Conservation (phyloP, 2,888 invertebrate species). For the Nephrotoma guestfalica region DNA sequence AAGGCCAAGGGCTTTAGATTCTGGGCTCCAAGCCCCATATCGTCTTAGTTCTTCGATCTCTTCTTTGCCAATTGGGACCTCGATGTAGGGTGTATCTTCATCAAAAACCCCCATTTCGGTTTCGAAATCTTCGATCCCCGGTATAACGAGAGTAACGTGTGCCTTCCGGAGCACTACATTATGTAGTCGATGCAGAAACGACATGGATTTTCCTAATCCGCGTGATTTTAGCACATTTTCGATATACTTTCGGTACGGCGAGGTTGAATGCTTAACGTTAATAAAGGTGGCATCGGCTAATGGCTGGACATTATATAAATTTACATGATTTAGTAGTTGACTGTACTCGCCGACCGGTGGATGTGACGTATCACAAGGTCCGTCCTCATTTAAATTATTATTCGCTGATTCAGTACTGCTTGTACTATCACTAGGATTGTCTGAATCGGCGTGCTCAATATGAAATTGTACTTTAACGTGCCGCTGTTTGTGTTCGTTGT, state of each 20-base stretch:
- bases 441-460: slow-evolving; percentile 19
- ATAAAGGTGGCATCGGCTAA: slow-evolving; percentile 36
- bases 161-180: slow-evolving; percentile 53
- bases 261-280: slow-evolving; percentile 35
- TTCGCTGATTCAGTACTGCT: slow-evolving; percentile 29
- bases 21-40: slow-evolving; percentile 64
- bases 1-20: slow-evolving; percentile 58
- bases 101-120: slow-evolving; percentile 33
- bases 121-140: slow-evolving; percentile 25
- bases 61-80: slow-evolving; percentile 12
- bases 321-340: slow-evolving; percentile 22
- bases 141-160: slow-evolving; percentile 50
- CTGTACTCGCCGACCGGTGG: slow-evolving; percentile 13
- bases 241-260: slow-evolving; percentile 59
- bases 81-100: slow-evolving; percentile 20
- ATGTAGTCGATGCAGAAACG: slow-evolving; percentile 61
- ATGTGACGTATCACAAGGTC: not conserved
- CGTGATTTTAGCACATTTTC: slow-evolving; percentile 77
- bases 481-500: slow-evolving; percentile 9
- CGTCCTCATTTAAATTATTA: not conserved
- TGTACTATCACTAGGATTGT: slow-evolving; percentile 27
- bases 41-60: slow-evolving; percentile 17
- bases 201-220: slow-evolving; percentile 66
- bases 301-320: slow-evolving; percentile 38
- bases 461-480: slow-evolving; percentile 27